phyloP scores from a whole-genome alignment of 2,113 vertebrate genomes.

The Cryptotis parvus region DNA sequence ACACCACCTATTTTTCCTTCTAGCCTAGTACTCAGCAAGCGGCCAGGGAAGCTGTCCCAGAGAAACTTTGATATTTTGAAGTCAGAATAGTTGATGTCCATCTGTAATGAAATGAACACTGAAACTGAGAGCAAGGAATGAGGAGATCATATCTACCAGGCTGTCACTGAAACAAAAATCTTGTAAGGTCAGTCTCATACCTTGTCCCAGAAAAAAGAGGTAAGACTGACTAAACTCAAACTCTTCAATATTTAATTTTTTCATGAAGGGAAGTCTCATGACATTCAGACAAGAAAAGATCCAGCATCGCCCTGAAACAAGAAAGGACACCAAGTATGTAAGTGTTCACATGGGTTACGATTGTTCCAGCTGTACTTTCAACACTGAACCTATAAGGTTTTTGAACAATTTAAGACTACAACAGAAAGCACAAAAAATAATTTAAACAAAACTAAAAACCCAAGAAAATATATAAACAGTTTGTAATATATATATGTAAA shows the following conservation, averaged over 20 bases:
- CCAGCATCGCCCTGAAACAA: slow-evolving; percentile 95
- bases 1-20: too few relatives aligned
- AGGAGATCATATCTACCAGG: slow-evolving; percentile 15
- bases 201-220: slow-evolving; percentile 99
- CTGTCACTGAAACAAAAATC: neutral
- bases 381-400: slow-evolving; percentile 7
- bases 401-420: slow-evolving; percentile 47
- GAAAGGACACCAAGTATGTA: slow-evolving; percentile 75
- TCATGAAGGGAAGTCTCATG: slow-evolving; percentile 99
- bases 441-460: neutral
- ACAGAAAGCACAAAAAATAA: slow-evolving; percentile 52
- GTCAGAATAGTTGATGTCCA: slow-evolving; percentile 36
- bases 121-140: slow-evolving; percentile 53
- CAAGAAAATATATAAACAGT: too few relatives aligned
- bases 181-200: slow-evolving; percentile 83
- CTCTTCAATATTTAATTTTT: slow-evolving; percentile 97
- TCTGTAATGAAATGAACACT: neutral
- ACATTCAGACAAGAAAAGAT: slow-evolving; percentile 99
- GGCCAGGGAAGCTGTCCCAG: too few relatives aligned
- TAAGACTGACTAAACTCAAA: slow-evolving; percentile 99
- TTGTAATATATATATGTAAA: neutral
- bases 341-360: slow-evolving; percentile 30
- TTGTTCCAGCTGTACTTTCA: neutral
- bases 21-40: too few relatives aligned
- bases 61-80: slow-evolving; percentile 43